Conservation (phyloP, 2,113 vertebrate species). For the Pygoscelis adeliae region DNA sequence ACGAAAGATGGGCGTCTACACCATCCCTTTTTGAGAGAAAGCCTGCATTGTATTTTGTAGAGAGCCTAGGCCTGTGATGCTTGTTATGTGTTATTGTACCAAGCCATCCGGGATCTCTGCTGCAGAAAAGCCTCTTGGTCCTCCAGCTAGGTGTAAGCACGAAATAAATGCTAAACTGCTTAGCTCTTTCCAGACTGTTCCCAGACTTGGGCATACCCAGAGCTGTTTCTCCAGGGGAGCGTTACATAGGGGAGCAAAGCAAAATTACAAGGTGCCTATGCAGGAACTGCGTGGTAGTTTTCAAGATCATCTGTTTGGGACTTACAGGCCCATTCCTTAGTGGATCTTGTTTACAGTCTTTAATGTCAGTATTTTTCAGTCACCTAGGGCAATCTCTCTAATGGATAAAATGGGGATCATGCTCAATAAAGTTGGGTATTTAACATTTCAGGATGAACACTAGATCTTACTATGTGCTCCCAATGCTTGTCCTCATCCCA, state of each 20-base stretch:
- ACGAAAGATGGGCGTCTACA: background rate
- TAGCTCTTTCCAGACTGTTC: background rate
- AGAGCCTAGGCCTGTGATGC: background rate
- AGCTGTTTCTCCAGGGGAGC: background rate
- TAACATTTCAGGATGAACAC: background rate
- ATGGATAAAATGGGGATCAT: background rate
- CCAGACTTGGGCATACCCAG: background rate
- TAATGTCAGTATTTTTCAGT: background rate
- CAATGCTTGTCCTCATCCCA: background rate
- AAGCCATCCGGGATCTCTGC: background rate
- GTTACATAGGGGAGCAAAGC: background rate
- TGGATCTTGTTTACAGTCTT: background rate
- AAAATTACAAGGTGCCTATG: background rate
- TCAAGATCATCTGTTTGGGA: background rate
- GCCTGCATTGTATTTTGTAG: background rate
- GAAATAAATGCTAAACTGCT: background rate
- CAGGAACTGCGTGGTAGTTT: background rate
- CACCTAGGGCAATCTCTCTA: background rate
- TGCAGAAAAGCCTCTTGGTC: background rate
- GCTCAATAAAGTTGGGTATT: background rate
- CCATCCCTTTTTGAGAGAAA: background rate
- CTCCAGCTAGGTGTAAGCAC: background rate
- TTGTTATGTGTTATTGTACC: background rate
- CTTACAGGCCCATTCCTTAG: constrained; percentile 22
- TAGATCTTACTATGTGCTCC: background rate